Conservation (phyloP, 2,888 invertebrate genomes). For the Rhamnusium bicolor region DNA sequence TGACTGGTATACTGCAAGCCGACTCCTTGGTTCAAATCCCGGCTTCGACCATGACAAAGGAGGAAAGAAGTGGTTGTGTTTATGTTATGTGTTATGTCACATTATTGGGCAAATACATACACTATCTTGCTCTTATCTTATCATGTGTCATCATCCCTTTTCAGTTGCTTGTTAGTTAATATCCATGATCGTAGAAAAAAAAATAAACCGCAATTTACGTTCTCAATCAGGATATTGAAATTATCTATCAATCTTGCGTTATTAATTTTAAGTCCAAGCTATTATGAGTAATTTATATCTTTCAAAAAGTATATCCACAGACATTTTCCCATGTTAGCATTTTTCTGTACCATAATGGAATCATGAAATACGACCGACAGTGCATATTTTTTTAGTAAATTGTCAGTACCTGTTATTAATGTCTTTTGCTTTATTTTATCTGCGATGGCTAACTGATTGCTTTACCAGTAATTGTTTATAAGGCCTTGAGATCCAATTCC, state of each 20-base stretch:
- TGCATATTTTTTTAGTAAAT: not conserved
- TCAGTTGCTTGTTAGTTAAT: too few species aligned
- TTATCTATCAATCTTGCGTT: not conserved
- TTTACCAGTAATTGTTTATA: not conserved
- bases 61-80: too few species aligned
- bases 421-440: not conserved
- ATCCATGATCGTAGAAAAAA: too few species aligned
- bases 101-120: too few species aligned
- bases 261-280: not conserved
- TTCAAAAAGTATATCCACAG: not conserved
- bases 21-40: too few species aligned
- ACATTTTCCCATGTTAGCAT: constrained; percentile 30
- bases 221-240: not conserved
- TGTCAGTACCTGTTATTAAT: not conserved
- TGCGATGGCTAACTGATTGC: not conserved
- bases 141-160: too few species aligned
- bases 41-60: too few species aligned
- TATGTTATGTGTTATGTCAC: too few species aligned
- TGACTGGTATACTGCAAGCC: too few species aligned
- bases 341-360: constrained; percentile 26
- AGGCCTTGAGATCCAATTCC: not conserved
- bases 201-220: constrained; percentile 20
- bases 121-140: too few species aligned
- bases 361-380: constrained; percentile 31
- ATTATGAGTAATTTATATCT: not conserved